Conservation (phyloP, 1,140 invertebrate genomes). For the Papilio dardanus region DNA sequence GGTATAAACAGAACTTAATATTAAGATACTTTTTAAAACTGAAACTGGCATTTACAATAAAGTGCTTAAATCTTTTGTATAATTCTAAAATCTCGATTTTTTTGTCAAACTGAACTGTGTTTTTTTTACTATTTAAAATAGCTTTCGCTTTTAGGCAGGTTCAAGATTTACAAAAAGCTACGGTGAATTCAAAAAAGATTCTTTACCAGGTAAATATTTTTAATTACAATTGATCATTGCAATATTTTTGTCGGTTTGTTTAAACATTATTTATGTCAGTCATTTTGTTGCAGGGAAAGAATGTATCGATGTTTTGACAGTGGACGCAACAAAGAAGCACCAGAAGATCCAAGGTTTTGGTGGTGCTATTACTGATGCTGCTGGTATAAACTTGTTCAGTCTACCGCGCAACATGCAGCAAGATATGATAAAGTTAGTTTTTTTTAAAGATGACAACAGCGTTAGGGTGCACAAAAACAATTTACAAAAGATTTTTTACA, state of each 20-base stretch:
- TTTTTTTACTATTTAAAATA: no score
- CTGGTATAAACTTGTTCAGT: slow-evolving; percentile 87
- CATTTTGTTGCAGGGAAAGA: neutral
- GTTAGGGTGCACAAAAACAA: no score
- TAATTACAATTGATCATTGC: no score
- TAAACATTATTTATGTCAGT: neutral
- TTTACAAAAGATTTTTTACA: no score
- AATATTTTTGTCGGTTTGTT: neutral
- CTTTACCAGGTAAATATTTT: slow-evolving; percentile 6
- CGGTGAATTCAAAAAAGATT: neutral
- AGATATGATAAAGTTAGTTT: slow-evolving; percentile 22
- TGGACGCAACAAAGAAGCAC: slow-evolving; percentile 41
- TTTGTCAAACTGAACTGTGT: no score
- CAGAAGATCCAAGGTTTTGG: slow-evolving; percentile 91
- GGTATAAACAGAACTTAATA: slow-evolving; percentile 43
- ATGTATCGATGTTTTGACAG: neutral
- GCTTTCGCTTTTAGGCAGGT: slow-evolving; percentile 2
- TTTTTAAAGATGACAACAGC: no score
- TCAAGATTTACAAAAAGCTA: slow-evolving; percentile 27
- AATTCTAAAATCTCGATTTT: no score
- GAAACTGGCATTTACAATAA: no score
- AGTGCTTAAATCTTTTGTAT: no score
- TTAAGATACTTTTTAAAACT: no score
- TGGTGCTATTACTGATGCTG: slow-evolving; percentile 93
- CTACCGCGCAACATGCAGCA: slow-evolving; percentile 60